Evolutionary conservation across 1,140 invertebrate species (phyloP), one percentile per base, ranked within the genome.

Genomic region (Potamilus streckersoni): DNA sequence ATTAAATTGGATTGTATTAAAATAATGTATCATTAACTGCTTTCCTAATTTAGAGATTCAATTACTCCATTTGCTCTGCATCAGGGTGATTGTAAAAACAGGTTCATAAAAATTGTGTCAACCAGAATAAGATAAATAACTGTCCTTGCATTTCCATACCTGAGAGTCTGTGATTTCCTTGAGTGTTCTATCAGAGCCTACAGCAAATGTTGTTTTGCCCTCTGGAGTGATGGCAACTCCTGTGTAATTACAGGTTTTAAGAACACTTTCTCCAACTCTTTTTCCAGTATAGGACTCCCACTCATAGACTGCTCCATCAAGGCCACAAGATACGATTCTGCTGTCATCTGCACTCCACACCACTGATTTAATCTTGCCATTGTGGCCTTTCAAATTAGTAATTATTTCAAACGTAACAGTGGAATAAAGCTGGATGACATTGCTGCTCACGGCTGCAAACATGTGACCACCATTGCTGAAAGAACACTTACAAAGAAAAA

Each of bases 251-350:
- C 93, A 92, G 2, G 91, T 91, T 90, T 96, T 96, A 19, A 95
- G 90, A 23, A 97, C 94, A 58, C 94, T 91, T 90, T 98, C 96
- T 4, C 92, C 92, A 6, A 93, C 88, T 75, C 96, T 91, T 61
- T 92, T 90, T 1, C 93, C 94, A 11, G 92, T 93, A 60, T 89
- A 82, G 79, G 95, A 93, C 79, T 95, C 93, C 96, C 96, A 98
- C 88, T 96, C 94, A 86, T 97, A 97, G 59, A 97, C 93, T 4
- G 95, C 95, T 3, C 96, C 96, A 84, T 97, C 96, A 4, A 91
- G 91, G 0, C 95, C 96, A 86, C 94, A 95, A 0, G 95, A 95
- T 8, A 95, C 92, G 14, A 97, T 82, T 78, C 92, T 94, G 65
- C 92, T 91, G 88, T 97, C 95, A 78, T 93, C 93, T 17, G 91